Conservation (phyloP, 1,140 invertebrate genomes). For the Drosophila tani region DNA sequence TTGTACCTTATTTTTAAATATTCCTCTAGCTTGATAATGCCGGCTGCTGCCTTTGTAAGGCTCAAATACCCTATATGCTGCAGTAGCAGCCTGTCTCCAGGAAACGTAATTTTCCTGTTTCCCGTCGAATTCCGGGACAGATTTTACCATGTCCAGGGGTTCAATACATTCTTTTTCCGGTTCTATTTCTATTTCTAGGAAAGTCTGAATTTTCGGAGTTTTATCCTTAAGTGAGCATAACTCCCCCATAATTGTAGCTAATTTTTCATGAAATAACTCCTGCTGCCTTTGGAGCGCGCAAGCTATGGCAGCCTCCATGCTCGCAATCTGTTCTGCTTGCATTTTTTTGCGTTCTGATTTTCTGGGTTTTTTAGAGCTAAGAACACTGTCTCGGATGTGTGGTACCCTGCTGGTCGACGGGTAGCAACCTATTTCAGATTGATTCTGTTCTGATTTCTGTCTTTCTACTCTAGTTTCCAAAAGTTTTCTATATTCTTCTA, state of each 20-base stretch:
- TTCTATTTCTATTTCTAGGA: neutral
- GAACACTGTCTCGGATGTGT: neutral
- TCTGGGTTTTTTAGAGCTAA: neutral
- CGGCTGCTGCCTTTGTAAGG: conserved; percentile 22
- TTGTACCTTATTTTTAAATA: too few species aligned
- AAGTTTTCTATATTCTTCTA: too few species aligned
- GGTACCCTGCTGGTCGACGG: neutral
- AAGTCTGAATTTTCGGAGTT: neutral
- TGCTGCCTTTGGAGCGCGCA: neutral
- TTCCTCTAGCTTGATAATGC: too few species aligned
- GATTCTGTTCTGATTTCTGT: neutral
- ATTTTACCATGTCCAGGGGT: conserved; percentile 1
- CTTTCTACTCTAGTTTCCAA: too few species aligned
- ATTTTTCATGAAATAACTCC: conserved; percentile 2
- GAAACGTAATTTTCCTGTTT: conserved; percentile 30
- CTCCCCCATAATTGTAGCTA: neutral
- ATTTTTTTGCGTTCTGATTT: neutral
- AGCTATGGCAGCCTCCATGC: neutral
- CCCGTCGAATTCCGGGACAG: conserved; percentile 12
- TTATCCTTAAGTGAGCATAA: neutral
- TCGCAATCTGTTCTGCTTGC: neutral
- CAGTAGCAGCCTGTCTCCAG: conserved; percentile 33
- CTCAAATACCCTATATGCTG: conserved; percentile 25
- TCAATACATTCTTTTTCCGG: neutral
- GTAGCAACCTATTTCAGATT: neutral